These are phyloP conservation scores for Scaptomyza parva DNA, from an alignment of 2,888 invertebrate genomes.

Conservation along the genomic window DNA sequence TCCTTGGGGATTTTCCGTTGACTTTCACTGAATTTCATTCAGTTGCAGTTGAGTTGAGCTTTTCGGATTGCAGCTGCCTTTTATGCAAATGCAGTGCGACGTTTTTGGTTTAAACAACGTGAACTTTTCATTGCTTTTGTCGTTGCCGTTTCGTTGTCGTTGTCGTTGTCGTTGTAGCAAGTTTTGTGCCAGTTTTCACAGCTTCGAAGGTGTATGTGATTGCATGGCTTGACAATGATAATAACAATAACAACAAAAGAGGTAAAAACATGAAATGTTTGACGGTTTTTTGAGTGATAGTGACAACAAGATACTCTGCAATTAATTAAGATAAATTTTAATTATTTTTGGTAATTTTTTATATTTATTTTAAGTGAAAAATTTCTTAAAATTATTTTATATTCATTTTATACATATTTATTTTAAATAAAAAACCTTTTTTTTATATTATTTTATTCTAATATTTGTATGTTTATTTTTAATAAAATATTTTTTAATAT, in stretches of 20 bases:
- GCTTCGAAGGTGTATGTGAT: constrained; percentile 33
- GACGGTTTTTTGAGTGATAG: no score
- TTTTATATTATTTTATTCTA: no score
- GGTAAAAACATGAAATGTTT: background rate
- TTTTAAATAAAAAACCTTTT: no score
- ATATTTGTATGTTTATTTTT: no score
- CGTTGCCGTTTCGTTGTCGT: constrained; percentile 34
- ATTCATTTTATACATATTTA: no score
- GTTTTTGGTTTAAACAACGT: constrained; percentile 57
- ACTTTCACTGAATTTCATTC: constrained; percentile 30
- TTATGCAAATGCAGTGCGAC: constrained; percentile 61
- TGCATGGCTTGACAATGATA: constrained; percentile 20
- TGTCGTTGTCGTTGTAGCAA: constrained; percentile 32
- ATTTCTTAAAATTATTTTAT: no score
- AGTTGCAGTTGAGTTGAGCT: constrained; percentile 17
- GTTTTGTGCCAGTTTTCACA: constrained; percentile 48
- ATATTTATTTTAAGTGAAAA: no score
- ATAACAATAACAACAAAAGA: constrained; percentile 21
- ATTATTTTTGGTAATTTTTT: no score
- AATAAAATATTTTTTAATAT: no score
- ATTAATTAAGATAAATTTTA: no score
- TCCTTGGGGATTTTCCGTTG: constrained; percentile 27
- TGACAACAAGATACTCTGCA: background rate
- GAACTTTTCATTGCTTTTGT: constrained; percentile 49
- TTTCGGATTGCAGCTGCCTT: constrained; percentile 44